Conservation (phyloP, 2,888 invertebrate species). For the Agrilus biguttatus region DNA sequence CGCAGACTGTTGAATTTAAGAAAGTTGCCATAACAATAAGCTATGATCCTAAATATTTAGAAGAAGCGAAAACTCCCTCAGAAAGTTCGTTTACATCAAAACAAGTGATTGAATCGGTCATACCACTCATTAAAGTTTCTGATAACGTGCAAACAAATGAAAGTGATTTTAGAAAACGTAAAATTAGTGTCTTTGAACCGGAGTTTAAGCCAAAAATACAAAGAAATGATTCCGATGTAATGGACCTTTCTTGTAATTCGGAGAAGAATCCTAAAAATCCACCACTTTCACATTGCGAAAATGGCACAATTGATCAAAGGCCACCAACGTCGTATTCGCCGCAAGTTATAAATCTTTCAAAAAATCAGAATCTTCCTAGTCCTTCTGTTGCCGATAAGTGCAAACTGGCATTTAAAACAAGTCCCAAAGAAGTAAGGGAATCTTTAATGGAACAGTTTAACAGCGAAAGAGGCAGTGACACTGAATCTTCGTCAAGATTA, state of each 20-base stretch:
- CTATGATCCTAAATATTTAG: constrained; percentile 4
- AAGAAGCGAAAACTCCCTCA: constrained; percentile 1
- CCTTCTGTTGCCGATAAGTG: no score
- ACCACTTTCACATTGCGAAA: background rate
- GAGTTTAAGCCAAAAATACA: constrained; percentile 16
- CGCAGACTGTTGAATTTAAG: background rate
- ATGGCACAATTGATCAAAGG: constrained; percentile 1
- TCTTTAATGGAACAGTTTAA: background rate
- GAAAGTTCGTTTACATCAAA: constrained; percentile 2
- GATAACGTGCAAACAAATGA: constrained; percentile 4
- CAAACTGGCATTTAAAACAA: no score
- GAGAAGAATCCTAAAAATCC: constrained; percentile 4
- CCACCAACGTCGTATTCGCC: background rate
- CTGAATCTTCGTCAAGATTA: no score
- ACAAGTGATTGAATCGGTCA: no score
- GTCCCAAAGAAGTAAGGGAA: no score
- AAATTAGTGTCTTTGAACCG: constrained; percentile 6
- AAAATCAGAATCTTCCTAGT: no score
- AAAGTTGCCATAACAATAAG: constrained; percentile 7
- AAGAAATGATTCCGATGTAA: constrained; percentile 23
- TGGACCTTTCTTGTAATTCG: constrained; percentile 21
- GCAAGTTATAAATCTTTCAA: no score
- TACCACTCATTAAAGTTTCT: background rate
- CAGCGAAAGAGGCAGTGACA: constrained; percentile 1
- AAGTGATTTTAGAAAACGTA: constrained; percentile 5